phyloP scores from a whole-genome alignment of 2,888 invertebrate genomes.

The Habrosyne pyritoides region DNA sequence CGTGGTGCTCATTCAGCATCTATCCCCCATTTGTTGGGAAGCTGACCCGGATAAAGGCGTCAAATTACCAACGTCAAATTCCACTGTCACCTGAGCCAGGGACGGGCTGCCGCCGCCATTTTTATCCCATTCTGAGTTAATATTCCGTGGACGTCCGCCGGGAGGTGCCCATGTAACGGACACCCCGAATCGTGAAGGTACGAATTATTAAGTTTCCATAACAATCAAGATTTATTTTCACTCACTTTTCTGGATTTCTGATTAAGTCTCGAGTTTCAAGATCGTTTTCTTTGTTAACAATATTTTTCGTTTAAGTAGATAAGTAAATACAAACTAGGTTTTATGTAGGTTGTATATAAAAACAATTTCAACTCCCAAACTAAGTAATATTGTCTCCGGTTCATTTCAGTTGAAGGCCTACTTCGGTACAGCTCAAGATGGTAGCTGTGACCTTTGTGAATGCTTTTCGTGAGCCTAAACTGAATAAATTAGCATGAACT shows the following conservation, averaged over 20 bases:
- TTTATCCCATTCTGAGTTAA: slow-evolving; percentile 76
- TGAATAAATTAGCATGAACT: no score
- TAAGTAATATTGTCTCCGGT: no score
- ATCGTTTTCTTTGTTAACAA: not conserved
- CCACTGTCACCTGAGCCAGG: slow-evolving; percentile 72
- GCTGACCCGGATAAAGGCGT: slow-evolving; percentile 75
- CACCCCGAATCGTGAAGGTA: slow-evolving; percentile 60
- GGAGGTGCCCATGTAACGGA: slow-evolving; percentile 66
- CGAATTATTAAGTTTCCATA: slow-evolving; percentile 54
- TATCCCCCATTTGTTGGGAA: slow-evolving; percentile 62
- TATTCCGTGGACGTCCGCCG: slow-evolving; percentile 72
- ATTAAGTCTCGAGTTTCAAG: not conserved
- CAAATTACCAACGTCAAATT: slow-evolving; percentile 77
- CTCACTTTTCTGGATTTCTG: not conserved
- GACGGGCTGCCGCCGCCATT: slow-evolving; percentile 61
- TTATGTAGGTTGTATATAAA: no score
- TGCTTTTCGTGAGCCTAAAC: no score
- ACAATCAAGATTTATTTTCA: slow-evolving; percentile 32
- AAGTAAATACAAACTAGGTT: not conserved
- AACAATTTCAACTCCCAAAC: no score
- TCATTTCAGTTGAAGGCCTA: no score
- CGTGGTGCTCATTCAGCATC: slow-evolving; percentile 45
- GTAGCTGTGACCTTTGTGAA: no score
- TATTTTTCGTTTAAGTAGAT: not conserved
- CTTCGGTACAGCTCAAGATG: no score